Base-by-base conservation (phyloP, 2,888 invertebrate genomes). In the Phlogophora meticulosa region DNA sequence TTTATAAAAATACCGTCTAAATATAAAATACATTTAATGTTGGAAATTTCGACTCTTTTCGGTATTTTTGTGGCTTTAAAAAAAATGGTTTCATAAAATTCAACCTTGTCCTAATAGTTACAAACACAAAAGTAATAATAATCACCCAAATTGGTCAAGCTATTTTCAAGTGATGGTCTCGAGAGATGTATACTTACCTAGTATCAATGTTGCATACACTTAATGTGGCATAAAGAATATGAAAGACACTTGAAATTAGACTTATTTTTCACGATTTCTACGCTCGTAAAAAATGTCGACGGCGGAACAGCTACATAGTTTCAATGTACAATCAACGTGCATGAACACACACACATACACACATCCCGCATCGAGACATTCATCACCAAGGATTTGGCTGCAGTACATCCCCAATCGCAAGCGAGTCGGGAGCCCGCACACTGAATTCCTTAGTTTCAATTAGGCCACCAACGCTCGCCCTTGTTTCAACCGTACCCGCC, bases 381-480 rank as follows among this genome's bases (percentile, higher is more conserved):
- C 49, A 68, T 66, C 70, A 65, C 67, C 42, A 32, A 53, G 72
- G 72, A 72, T 80, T 80, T 74, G 63, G 71, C 66, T 65, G 51
- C 68, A 66, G 46, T 63, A 62, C 57, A 61, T 53, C 53, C n/a
- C n/a, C 72, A 55, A 60, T 64, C 48, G 61, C 70, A 65, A 68
- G 61, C 69, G 61, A 58, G 22, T 36, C 56, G 32, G 57, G 22
- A 68, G 43, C 66, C 63, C 72, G 68, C 66, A 76, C 66, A 75
- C 81, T 75, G 80, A 81, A 84, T 83, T 80, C 72, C 84, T 76
- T 80, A 81, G 76, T 79, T 84, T 84, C 84, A 84, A 84, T 84
- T 84, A 83, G 71, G 72, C 72, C 66, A 76, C 79, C 70, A 65
- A 70, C 74, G 63, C 57, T 78, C 69, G 62, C 68, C 76, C 72